Percentiles rank a stretch among this genome's conserved stretches.
These are phyloP conservation scores for Melieria omissa DNA, from an alignment of 2,888 invertebrate species.

Conservation along the genomic window DNA sequence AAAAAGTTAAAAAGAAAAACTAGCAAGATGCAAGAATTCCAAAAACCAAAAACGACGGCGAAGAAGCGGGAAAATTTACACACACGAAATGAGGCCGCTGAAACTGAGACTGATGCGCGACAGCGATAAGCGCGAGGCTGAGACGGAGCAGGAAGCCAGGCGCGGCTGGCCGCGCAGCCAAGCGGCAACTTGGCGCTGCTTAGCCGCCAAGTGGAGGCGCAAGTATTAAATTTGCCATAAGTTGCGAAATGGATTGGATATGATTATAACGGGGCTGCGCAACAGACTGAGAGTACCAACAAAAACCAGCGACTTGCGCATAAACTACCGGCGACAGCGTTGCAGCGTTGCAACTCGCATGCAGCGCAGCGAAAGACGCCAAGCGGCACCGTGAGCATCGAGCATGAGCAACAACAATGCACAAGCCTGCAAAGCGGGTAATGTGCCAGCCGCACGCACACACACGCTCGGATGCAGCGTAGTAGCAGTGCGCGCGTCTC, in stretches of 20 bases:
- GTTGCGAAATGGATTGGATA: conserved; percentile 30
- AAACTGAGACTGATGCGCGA: background rate
- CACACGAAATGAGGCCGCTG: background rate
- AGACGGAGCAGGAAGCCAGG: background rate
- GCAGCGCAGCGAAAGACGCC: too few relatives aligned
- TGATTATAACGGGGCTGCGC: conserved; percentile 13
- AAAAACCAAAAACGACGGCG: background rate
- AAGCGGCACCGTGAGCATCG: too few relatives aligned
- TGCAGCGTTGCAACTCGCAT: too few relatives aligned
- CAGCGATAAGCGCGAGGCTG: background rate
- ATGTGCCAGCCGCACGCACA: too few relatives aligned
- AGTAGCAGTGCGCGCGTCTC: background rate
- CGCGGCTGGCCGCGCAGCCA: background rate
- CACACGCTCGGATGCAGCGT: background rate
- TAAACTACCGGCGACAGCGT: too few relatives aligned
- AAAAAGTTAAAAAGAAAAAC: background rate
- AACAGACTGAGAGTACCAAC: too few relatives aligned
- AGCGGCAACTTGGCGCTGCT: background rate
- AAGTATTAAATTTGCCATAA: conserved; percentile 25
- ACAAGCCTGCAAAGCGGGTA: too few relatives aligned
- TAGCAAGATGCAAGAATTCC: too few relatives aligned
- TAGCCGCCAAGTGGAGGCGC: background rate
- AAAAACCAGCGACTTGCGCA: too few relatives aligned
- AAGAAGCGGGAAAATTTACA: background rate
- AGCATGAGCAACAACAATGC: too few relatives aligned